phyloP scores from a whole-genome alignment of 1,140 invertebrate genomes.

The Diachasma alloeum region DNA sequence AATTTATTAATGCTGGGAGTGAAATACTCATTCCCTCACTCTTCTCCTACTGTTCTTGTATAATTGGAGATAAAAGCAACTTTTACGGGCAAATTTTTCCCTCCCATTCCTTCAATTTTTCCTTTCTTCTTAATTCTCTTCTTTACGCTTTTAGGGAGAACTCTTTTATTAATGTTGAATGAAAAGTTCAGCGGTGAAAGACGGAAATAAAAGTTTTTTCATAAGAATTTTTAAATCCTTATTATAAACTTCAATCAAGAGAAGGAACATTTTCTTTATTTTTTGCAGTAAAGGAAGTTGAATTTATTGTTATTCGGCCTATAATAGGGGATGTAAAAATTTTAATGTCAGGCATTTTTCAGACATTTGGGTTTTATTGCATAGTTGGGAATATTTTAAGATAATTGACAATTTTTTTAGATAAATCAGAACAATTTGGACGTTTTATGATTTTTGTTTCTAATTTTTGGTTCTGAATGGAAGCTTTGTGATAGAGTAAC shows the following conservation, averaged over 20 bases:
- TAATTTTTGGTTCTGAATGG: too few relatives aligned
- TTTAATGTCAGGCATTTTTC: not conserved
- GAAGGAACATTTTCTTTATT: not conserved
- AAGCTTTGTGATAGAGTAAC: too few relatives aligned
- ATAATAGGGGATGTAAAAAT: slow-evolving; percentile 7
- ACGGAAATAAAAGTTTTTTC: not conserved
- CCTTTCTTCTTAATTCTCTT: not conserved
- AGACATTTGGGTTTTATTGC: not conserved
- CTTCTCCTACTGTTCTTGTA: not conserved
- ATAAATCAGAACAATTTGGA: too few relatives aligned
- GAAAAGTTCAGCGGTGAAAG: not conserved
- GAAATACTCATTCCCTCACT: not conserved
- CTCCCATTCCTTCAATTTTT: not conserved
- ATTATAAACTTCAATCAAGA: not conserved
- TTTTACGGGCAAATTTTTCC: not conserved
- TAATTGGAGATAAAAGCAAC: slow-evolving; percentile 3
- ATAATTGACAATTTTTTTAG: too few relatives aligned
- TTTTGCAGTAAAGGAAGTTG: not conserved
- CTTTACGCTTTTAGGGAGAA: not conserved
- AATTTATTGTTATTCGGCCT: not conserved
- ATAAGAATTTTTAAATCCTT: not conserved
- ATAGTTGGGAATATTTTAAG: too few relatives aligned
- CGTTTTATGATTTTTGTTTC: too few relatives aligned
- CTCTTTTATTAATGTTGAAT: not conserved
- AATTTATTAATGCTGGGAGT: not conserved